Conservation (phyloP, 2,113 vertebrate genomes). For the Petrocephalus zakoni region DNA sequence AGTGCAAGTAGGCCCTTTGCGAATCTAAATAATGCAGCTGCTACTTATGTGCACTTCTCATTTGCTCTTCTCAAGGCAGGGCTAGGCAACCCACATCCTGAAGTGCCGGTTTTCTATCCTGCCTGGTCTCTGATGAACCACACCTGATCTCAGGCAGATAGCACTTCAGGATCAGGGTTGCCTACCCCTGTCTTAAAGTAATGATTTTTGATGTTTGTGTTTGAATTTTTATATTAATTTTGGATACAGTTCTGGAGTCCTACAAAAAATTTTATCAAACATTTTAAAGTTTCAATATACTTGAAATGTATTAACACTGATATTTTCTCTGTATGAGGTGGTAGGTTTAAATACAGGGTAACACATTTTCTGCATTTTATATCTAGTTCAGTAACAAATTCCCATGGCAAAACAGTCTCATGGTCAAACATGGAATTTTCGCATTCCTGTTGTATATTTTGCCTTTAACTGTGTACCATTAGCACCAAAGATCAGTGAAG, state of each 20-base stretch:
- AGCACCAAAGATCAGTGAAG: neutral
- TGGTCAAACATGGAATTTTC: no score
- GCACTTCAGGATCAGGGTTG: neutral
- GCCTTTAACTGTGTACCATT: neutral
- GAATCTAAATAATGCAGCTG: constrained; percentile 85
- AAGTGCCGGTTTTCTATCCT: neutral
- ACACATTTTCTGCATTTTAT: neutral
- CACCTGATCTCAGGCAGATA: neutral
- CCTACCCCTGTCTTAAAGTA: neutral
- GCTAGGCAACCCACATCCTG: neutral
- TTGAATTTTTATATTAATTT: neutral
- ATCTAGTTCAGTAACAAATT: neutral
- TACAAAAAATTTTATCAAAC: neutral
- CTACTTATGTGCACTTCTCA: constrained; percentile 64
- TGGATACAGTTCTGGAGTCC: neutral
- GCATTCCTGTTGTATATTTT: neutral
- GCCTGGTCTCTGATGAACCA: neutral
- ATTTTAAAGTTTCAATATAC: neutral
- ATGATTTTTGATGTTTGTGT: neutral
- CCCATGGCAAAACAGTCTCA: neutral
- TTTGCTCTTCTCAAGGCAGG: neutral
- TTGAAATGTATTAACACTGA: neutral
- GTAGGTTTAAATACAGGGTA: neutral
- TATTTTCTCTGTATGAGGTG: neutral
- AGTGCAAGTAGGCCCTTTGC: constrained; percentile 99